Conservation (phyloP, 2,113 vertebrate genomes). For the Hucho hucho region DNA sequence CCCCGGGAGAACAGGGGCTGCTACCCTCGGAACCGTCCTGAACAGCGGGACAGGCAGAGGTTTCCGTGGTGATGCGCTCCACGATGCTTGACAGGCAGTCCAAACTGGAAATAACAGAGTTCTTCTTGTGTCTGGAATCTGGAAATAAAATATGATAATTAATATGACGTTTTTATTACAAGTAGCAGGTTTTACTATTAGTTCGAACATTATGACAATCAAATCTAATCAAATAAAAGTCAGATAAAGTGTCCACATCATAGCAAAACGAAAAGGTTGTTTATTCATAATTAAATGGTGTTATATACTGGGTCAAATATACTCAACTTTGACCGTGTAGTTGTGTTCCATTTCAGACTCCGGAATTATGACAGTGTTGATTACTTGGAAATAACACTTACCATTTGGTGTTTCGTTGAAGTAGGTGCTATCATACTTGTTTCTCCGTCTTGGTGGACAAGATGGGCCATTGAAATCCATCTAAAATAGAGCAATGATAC, state of each 20-base stretch:
- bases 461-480: slow-evolving; percentile 86
- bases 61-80: slow-evolving; percentile 94
- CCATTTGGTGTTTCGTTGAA: slow-evolving; percentile 82
- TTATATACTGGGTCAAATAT: neutral
- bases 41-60: slow-evolving; percentile 70
- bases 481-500: slow-evolving; percentile 59
- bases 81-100: slow-evolving; percentile 98
- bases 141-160: neutral
- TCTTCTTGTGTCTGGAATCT: slow-evolving; percentile 69
- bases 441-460: slow-evolving; percentile 77
- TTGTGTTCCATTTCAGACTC: neutral
- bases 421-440: slow-evolving; percentile 84
- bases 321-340: neutral
- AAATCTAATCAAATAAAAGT: neutral
- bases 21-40: slow-evolving; percentile 68
- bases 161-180: neutral
- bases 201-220: neutral
- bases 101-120: slow-evolving; percentile 88
- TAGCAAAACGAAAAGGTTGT: no score
- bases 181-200: neutral
- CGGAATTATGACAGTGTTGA: neutral
- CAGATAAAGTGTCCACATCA: neutral
- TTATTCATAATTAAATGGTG: neutral
- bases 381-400: slow-evolving; percentile 55
- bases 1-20: slow-evolving; percentile 65